Percentiles rank a stretch among this genome's conserved stretches.
These are phyloP conservation scores for Eubucco bourcierii DNA, from an alignment of 2,113 vertebrate species.

Conservation along the genomic window DNA sequence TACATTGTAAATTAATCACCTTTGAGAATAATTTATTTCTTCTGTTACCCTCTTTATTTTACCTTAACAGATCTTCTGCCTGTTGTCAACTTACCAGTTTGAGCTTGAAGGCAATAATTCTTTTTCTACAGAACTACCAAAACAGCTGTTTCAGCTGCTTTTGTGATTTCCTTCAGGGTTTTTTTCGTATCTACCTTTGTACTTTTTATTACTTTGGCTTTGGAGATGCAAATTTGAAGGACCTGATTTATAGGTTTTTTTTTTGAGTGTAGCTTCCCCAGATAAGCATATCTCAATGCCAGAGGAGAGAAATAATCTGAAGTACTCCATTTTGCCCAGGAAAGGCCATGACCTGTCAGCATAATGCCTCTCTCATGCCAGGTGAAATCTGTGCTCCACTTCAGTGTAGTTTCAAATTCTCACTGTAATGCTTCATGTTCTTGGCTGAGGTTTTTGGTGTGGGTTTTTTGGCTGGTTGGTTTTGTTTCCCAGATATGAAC, in stretches of 20 bases:
- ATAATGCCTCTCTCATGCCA: not conserved
- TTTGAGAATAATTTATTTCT: not conserved
- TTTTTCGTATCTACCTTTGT: not conserved
- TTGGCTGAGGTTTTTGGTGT: not conserved
- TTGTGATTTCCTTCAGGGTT: not conserved
- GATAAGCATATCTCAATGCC: not conserved
- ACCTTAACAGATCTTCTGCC: not conserved
- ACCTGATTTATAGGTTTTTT: not conserved
- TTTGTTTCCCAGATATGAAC: not conserved
- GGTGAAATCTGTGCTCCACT: not conserved
- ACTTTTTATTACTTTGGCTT: not conserved
- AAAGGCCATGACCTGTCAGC: not conserved
- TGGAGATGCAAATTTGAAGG: not conserved
- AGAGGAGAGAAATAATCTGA: not conserved
- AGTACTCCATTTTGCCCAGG: not conserved
- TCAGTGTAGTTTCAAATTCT: not conserved
- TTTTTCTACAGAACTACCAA: not conserved
- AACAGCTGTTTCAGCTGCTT: not conserved
- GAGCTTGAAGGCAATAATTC: not conserved
- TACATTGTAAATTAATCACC: slow-evolving; percentile 6
- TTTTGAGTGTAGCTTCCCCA: not conserved
- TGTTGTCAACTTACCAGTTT: not conserved
- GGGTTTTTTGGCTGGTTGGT: not conserved
- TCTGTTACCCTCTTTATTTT: not conserved
- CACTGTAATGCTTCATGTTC: not conserved